Base-by-base conservation (phyloP, 2,888 invertebrate species). In the Cephus sareptanus region DNA sequence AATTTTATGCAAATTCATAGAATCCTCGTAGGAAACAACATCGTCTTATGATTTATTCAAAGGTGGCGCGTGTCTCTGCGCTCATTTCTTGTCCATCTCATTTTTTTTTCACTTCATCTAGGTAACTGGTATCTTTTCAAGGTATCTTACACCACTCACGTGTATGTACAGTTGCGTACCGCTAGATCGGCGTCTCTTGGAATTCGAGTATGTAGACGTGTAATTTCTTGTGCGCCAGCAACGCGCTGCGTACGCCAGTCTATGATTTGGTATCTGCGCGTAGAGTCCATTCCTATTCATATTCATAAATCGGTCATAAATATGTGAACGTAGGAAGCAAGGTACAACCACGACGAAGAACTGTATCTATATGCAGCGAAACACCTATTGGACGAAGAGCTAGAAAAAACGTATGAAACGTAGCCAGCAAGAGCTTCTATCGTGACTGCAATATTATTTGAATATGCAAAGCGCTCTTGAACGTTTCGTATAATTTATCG, bases 401-500 rank as follows among this genome's bases (percentile, higher is more conserved):
- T 56, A 23, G 56, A 56, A 56, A 23, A 56, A 56, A 56, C 9
- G 1, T 56, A 56, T 56, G 56, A 23, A 56, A 56, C 56, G 56
- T 23, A 23, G 56, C 56, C 56, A 56, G 40, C 40, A 56, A 56
- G 56, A 71, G 71, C 71, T 34, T 71, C 77, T 73, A 74, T 78
- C 82, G 80, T 75, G 80, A 81, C 82, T 82, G 79, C 77, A 75
- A 74, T 73, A 80, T 73, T 80, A 76, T 76, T 85, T 83, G 77
- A 80, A 79, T 85, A 82, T 84, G 81, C 81, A 80, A 69, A 78
- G 75, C 75, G 79, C 80, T 81, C 79, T 75, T 79, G 77, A 79
- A 79, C 80, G 78, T 78, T 9, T 56, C 23, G 23, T 56, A 56
- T 56, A 56, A 56, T 56, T 56, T 56, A 56, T 56, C 56, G 56